Evolutionary conservation across 1,140 invertebrate species (phyloP).

Genomic region (Ectropis grisescens): DNA sequence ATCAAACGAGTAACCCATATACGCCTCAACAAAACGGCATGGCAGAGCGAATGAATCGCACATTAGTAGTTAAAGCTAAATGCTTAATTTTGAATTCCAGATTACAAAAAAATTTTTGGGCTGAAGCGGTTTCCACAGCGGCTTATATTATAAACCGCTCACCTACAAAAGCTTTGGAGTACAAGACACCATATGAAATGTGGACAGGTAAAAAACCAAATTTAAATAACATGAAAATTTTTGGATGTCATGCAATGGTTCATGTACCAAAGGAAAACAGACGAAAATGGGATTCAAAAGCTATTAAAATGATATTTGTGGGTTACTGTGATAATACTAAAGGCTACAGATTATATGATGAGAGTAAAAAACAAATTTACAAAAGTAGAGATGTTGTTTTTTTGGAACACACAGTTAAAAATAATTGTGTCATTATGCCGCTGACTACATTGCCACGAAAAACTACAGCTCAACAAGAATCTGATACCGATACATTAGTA

Average conservation of each 20-base stretch:
- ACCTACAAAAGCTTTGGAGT: background rate
- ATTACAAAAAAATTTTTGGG: slow-evolving; percentile 2
- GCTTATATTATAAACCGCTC: slow-evolving; percentile 1
- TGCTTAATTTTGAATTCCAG: slow-evolving; percentile 1
- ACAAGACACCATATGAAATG: slow-evolving; percentile 1
- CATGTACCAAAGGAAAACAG: slow-evolving; percentile 1
- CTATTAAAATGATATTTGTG: too few relatives aligned
- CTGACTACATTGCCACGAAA: background rate
- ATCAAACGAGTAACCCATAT: slow-evolving; percentile 3
- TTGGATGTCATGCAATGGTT: slow-evolving; percentile 2
- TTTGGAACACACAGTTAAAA: background rate
- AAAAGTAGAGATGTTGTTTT: slow-evolving; percentile 2
- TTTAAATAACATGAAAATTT: background rate
- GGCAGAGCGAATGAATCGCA: slow-evolving; percentile 1
- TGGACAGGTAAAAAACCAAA: slow-evolving; percentile 2
- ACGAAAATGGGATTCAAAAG: slow-evolving; percentile 2
- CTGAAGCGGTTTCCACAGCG: slow-evolving; percentile 1
- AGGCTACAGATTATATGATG: too few relatives aligned
- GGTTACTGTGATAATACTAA: too few relatives aligned
- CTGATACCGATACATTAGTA: background rate
- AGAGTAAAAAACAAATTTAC: background rate
- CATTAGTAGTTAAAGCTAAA: slow-evolving; percentile 1
- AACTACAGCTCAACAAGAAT: background rate
- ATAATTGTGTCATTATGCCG: background rate
- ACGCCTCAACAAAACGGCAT: slow-evolving; percentile 3